These are phyloP conservation scores for Allacma fusca DNA, from an alignment of 2,888 invertebrate genomes.

Conservation along the genomic window DNA sequence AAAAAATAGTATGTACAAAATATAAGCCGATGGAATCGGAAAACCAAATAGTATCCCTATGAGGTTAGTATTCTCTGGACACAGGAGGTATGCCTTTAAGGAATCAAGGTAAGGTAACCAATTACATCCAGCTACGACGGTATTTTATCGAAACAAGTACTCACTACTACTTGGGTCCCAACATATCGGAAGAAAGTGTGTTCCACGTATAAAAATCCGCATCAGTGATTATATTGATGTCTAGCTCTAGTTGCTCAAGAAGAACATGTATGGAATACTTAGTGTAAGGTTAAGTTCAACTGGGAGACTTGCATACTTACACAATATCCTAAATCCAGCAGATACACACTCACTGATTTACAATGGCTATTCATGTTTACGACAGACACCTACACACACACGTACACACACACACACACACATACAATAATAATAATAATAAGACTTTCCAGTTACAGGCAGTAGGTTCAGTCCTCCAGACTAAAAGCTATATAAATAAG, in stretches of 20 bases:
- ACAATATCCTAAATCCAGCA: background rate
- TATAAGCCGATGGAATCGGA: background rate
- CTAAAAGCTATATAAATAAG: background rate
- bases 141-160: background rate
- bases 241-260: too few species aligned
- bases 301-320: too few species aligned
- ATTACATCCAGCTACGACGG: background rate
- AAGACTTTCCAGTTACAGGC: background rate
- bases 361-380: constrained; percentile 24
- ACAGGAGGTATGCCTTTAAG: constrained; percentile 15
- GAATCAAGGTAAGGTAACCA: background rate
- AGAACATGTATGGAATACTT: too few species aligned
- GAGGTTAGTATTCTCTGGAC: constrained; percentile 16
- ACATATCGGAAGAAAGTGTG: too few species aligned
- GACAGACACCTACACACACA: background rate
- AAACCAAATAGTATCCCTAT: constrained; percentile 30
- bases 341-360: constrained; percentile 34
- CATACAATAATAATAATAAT: background rate
- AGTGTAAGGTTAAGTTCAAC: too few species aligned
- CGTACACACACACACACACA: background rate
- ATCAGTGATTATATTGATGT: too few species aligned
- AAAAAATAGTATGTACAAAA: background rate
- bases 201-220: too few species aligned
- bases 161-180: too few species aligned
- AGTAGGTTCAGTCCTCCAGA: too few species aligned